Percentiles rank a stretch among this genome's conserved stretches.
These are phyloP conservation scores for Theretra japonica DNA, from an alignment of 2,888 invertebrate species.

Conservation along the genomic window DNA sequence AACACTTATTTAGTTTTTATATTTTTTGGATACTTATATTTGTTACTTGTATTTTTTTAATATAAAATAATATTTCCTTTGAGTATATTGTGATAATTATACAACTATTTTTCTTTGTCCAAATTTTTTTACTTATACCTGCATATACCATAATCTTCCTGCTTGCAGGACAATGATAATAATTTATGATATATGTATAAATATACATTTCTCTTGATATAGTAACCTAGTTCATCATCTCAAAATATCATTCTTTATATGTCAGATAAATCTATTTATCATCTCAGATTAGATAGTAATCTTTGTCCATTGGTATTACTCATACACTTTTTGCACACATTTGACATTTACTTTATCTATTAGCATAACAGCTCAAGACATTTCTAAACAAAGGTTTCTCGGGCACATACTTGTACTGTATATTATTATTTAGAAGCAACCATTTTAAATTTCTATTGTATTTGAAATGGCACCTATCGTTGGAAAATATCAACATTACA, in stretches of 20 bases:
- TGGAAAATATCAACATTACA: conserved; percentile 87
- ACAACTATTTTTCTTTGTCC: background rate
- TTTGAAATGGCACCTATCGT: conserved; percentile 81
- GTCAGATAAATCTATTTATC: too few relatives aligned
- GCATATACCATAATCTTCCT: background rate
- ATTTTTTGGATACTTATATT: conserved; percentile 5
- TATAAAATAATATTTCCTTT: background rate
- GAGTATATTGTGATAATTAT: background rate
- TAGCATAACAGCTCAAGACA: too few relatives aligned
- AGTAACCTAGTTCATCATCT: too few relatives aligned
- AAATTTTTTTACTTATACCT: background rate
- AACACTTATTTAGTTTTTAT: conserved; percentile 1
- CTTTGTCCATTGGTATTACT: background rate
- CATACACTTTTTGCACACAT: background rate
- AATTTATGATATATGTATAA: too few relatives aligned
- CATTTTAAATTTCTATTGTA: background rate
- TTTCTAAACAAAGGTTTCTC: background rate
- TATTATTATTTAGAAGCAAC: too few relatives aligned
- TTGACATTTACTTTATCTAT: background rate
- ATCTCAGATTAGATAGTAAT: too few relatives aligned
- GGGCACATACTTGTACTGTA: background rate
- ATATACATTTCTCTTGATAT: too few relatives aligned
- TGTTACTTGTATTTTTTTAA: background rate
- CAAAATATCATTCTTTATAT: too few relatives aligned
- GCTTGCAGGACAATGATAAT: background rate